These are phyloP conservation scores for Andricus quercusramuli DNA, from an alignment of 2,888 invertebrate genomes.

Conservation along the genomic window DNA sequence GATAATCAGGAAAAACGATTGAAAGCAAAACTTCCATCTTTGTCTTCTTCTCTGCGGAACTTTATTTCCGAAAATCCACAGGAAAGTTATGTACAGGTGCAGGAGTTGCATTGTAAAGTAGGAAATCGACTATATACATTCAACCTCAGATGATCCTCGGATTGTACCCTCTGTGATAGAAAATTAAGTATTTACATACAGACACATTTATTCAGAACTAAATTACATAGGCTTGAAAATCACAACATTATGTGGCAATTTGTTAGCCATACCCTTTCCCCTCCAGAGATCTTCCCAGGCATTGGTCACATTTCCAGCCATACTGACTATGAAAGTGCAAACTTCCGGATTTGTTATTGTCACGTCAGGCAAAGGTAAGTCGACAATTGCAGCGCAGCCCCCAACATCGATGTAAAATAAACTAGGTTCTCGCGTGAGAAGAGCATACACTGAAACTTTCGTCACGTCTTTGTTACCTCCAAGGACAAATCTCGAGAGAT, in stretches of 20 bases:
- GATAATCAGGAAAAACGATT: conserved; percentile 83
- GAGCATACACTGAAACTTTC: conserved; percentile 58
- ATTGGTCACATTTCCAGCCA: conserved; percentile 62
- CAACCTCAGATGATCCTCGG: conserved; percentile 47
- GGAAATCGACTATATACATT: conserved; percentile 87
- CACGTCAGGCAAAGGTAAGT: conserved; percentile 60
- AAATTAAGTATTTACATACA: not conserved
- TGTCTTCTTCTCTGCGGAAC: conserved; percentile 79
- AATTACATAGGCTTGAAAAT: conserved; percentile 65
- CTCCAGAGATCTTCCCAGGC: conserved; percentile 71
- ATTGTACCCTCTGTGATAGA: not conserved
- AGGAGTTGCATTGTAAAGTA: conserved; percentile 84
- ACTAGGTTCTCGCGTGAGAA: conserved; percentile 68
- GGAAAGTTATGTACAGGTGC: conserved; percentile 80
- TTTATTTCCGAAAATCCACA: conserved; percentile 74
- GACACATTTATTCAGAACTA: not conserved
- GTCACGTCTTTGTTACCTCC: conserved; percentile 68
- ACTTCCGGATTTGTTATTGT: conserved; percentile 64
- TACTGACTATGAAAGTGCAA: conserved; percentile 68
- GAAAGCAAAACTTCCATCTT: conserved; percentile 77
- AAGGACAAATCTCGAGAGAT: conserved; percentile 66
- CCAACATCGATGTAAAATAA: conserved; percentile 67
- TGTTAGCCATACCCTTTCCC: conserved; percentile 60
- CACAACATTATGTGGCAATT: conserved; percentile 65
- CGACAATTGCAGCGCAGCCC: conserved; percentile 65